Percentiles rank a stretch among this genome's conserved stretches.
Conservation (phyloP, 2,888 invertebrate genomes). For the Epistrophella euchroma region DNA sequence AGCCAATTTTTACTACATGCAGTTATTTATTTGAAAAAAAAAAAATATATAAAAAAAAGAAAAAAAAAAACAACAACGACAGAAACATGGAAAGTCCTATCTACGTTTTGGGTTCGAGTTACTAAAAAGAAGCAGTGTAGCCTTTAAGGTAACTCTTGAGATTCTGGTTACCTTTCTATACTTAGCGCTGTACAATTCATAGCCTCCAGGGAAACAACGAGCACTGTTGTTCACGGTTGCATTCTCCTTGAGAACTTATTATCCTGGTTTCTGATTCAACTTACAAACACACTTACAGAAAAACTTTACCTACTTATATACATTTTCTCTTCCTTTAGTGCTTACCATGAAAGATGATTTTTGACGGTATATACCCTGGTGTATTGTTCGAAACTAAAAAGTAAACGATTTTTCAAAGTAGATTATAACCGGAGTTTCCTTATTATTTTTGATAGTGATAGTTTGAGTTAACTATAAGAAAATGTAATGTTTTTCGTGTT, state of each 20-base stretch:
- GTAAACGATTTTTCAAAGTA: conserved; percentile 43
- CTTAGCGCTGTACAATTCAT: conserved; percentile 64
- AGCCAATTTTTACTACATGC: conserved; percentile 55
- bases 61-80: conserved; percentile 32
- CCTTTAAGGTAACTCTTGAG: conserved; percentile 57
- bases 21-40: conserved; percentile 51
- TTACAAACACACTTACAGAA: conserved; percentile 43
- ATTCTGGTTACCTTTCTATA: conserved; percentile 56
- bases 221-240: conserved; percentile 26
- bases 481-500: conserved; percentile 21
- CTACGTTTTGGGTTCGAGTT: conserved; percentile 27
- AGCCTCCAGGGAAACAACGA: conserved; percentile 62
- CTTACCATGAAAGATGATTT: conserved; percentile 34
- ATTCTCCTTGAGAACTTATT: conserved; percentile 64
- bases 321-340: neutral
- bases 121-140: conserved; percentile 41
- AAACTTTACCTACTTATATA: conserved; percentile 23
- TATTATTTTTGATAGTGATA: conserved; percentile 37
- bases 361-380: conserved; percentile 44
- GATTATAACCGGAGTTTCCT: conserved; percentile 43
- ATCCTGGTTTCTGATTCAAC: conserved; percentile 66
- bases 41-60: conserved; percentile 10
- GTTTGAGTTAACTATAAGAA: conserved; percentile 29
- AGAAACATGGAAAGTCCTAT: conserved; percentile 29
- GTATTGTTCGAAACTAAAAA: conserved; percentile 46